Conservation (phyloP, 2,888 invertebrate genomes). For the Cosmopolites sordidus region DNA sequence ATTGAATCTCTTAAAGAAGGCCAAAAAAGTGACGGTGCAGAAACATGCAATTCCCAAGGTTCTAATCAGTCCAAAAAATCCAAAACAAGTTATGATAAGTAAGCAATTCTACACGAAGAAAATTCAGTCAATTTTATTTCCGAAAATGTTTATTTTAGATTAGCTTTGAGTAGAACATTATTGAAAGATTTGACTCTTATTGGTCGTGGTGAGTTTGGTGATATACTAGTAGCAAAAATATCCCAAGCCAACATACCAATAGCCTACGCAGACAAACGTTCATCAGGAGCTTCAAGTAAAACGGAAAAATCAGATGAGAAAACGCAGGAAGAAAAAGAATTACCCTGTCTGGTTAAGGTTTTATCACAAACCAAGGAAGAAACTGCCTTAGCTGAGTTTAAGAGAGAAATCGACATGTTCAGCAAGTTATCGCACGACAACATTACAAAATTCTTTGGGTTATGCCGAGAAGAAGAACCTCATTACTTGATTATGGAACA, state of each 20-base stretch:
- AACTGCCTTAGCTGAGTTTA: constrained; percentile 74
- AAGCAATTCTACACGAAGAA: constrained; percentile 4
- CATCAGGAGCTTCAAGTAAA: constrained; percentile 29
- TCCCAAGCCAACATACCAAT: constrained; percentile 31
- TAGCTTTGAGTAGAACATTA: constrained; percentile 68
- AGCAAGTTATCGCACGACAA: constrained; percentile 78
- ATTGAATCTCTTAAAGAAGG: constrained; percentile 57
- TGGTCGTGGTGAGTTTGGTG: constrained; percentile 83
- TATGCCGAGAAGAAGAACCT: constrained; percentile 80
- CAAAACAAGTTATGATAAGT: constrained; percentile 65
- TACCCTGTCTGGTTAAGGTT: constrained; percentile 69
- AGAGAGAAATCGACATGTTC: constrained; percentile 83
- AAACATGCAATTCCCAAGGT: constrained; percentile 59
- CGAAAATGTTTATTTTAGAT: constrained; percentile 29
- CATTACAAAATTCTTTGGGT: constrained; percentile 71
- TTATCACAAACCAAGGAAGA: constrained; percentile 76
- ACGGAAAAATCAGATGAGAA: constrained; percentile 32
- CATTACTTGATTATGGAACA: constrained; percentile 86
- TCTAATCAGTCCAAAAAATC: constrained; percentile 58
- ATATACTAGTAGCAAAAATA: constrained; percentile 75
- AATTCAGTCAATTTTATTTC: background rate
- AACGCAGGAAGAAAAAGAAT: constrained; percentile 47
- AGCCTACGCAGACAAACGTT: constrained; percentile 27
- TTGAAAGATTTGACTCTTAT: constrained; percentile 63
- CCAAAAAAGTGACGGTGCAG: constrained; percentile 63